Evolutionary conservation across 2,797 vertebrate genomes (phyloP).

Genomic region (Mergus octosetaceus): DNA sequence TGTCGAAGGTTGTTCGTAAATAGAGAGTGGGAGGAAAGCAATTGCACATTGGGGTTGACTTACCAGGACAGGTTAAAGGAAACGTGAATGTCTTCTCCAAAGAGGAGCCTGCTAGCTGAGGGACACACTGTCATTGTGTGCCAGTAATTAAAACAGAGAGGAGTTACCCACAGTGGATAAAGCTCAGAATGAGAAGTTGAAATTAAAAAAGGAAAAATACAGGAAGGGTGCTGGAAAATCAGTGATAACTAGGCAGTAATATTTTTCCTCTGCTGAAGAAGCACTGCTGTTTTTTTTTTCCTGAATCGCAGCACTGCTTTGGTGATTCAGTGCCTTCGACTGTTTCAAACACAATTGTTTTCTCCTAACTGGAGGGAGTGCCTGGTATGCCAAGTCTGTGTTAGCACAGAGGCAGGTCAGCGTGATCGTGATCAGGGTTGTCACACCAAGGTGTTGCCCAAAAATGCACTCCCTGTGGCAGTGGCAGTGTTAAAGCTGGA

Average conservation of each 20-base stretch:
- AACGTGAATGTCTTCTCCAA: background rate
- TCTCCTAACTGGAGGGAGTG: background rate
- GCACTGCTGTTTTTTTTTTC: background rate
- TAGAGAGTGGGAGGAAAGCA: background rate
- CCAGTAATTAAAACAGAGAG: background rate
- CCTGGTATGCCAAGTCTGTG: background rate
- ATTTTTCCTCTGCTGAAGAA: background rate
- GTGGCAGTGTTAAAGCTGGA: background rate
- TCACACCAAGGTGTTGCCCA: background rate
- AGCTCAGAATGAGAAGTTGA: background rate
- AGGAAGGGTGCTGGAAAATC: background rate
- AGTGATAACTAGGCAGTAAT: background rate
- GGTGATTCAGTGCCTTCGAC: background rate
- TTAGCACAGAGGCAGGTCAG: background rate
- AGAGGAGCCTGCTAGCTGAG: background rate
- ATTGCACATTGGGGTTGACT: background rate
- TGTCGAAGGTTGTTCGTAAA: background rate
- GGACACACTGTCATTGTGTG: background rate
- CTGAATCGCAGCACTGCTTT: background rate
- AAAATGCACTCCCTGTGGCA: background rate
- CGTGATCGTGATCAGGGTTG: background rate
- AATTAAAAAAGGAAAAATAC: background rate
- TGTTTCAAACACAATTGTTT: background rate
- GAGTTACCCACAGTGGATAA: background rate
- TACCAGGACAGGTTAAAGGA: background rate